Percentiles rank a stretch among this genome's conserved stretches.
Evolutionary conservation across 2,797 vertebrate species (phyloP).

Genomic region (Nannoperca australis): DNA sequence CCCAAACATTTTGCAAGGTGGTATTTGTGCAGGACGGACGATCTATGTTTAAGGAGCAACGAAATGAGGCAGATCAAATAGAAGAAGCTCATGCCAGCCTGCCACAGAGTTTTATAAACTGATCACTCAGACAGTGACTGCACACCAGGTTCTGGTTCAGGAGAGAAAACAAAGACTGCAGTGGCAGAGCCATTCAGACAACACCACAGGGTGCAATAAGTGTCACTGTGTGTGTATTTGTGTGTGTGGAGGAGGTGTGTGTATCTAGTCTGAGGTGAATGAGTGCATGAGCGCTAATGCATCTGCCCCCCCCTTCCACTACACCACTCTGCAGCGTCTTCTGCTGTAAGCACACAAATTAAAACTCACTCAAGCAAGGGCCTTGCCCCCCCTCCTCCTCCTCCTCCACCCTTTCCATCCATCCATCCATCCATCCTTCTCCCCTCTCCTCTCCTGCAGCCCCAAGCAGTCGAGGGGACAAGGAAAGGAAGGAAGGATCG

Average conservation of each 20-base stretch:
- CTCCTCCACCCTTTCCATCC: neutral
- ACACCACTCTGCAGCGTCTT: constrained; percentile 54
- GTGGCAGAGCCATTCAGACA: constrained; percentile 55
- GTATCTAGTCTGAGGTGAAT: constrained; percentile 63
- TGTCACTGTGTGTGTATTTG: constrained; percentile 39
- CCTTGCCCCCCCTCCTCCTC: constrained; percentile 16
- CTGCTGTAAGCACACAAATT: constrained; percentile 78
- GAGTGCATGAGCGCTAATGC: constrained; percentile 66
- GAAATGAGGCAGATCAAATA: constrained; percentile 40
- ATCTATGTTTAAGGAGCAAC: constrained; percentile 17
- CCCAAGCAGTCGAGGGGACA: constrained; percentile 41
- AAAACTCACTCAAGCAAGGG: constrained; percentile 81
- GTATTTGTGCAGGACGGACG: constrained; percentile 10
- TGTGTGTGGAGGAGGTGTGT: constrained; percentile 44
- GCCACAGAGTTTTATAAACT: constrained; percentile 58
- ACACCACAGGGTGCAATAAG: constrained; percentile 54
- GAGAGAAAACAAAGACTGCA: constrained; percentile 48
- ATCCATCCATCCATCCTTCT: neutral
- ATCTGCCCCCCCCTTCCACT: constrained; percentile 39
- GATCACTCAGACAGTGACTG: constrained; percentile 63
- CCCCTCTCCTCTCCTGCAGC: constrained; percentile 31
- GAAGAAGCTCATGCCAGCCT: constrained; percentile 37
- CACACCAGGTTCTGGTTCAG: constrained; percentile 32
- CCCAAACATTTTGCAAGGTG: constrained; percentile 50
- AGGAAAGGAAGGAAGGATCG: constrained; percentile 24